Base-by-base conservation (phyloP, 2,113 vertebrate species). In the Myiagra hebetior region DNA sequence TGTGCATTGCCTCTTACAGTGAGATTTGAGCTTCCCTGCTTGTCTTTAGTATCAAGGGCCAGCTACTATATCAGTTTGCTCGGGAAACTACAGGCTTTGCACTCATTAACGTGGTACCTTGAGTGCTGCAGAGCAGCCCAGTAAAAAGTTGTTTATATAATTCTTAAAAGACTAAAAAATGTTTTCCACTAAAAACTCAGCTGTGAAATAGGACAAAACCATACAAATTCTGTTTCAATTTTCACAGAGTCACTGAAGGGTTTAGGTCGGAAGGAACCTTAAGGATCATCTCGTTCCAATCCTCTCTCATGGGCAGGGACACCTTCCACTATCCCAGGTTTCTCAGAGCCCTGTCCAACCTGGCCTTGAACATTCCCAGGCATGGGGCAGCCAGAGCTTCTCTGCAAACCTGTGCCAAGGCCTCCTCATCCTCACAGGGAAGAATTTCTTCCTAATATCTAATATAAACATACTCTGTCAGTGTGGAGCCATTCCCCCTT, bases 341-440 rank as follows among this genome's bases (percentile, higher is more conserved):
- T 6, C 26, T 83, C 46, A 6, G 4, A 55, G 17, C 33, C 39
- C 33, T 3, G 3, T 55, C n/a, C 27, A 55, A 0, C 9, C 41
- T 19, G 49, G 21, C 33, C 23, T 11, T 46, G 41, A 2, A 27
- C 41, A 39, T 10, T 39, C 9, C 6, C 39, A 55, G 47, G 33
- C 16, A 31, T 5, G 39, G 17, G 6, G 37, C 17, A 73, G 47
- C 27, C 68, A 37, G 49, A 73, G 28, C 27, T 46, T 11, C 81
- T 39, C 68, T 53, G 39, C 7, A 6, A 6, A 21, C 26, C 7
- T 55, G 49, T 63, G 27, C 17, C 13, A 7, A 3, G 39, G 5
- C 10, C 27, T 31, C 26, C 2, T 0, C 16, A 11, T 0, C 33
- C 14, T 37, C 39, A 27, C 4, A 37, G 14, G 17, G 27, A 37